These are phyloP conservation scores for Meta bourneti DNA, from an alignment of 2,888 invertebrate genomes.

Conservation along the genomic window DNA sequence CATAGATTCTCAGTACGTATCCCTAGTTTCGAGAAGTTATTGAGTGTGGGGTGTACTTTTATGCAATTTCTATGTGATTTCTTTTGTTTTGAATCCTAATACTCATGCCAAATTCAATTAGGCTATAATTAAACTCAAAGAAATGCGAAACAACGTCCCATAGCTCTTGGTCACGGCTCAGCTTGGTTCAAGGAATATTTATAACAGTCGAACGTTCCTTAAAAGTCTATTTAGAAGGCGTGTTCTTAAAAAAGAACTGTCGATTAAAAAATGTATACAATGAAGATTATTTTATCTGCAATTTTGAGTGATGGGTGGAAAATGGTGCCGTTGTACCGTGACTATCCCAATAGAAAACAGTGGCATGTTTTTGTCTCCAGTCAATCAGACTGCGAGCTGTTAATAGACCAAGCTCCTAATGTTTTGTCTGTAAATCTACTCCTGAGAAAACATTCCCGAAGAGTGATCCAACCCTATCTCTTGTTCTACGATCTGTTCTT, in stretches of 20 bases:
- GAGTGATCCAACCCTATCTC: not conserved
- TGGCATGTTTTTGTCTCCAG: not conserved
- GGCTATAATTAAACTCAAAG: too few species aligned
- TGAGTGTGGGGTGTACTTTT: too few species aligned
- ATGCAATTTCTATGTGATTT: too few species aligned
- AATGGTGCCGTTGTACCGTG: constrained; percentile 18
- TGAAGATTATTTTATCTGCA: not conserved
- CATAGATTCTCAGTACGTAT: too few species aligned
- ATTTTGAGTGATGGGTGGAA: constrained; percentile 24
- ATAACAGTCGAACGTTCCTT: not conserved
- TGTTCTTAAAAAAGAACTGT: not conserved
- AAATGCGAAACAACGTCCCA: too few species aligned
- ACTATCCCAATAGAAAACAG: not conserved
- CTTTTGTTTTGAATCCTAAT: too few species aligned
- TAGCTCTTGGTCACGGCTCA: not conserved
- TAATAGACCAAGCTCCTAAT: constrained; percentile 16
- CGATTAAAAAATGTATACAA: not conserved
- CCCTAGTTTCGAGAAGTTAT: too few species aligned
- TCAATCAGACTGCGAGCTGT: not conserved
- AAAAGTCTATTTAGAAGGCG: not conserved
- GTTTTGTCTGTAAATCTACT: constrained; percentile 62
- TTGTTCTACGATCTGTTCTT: constrained; percentile 20
- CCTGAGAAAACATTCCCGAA: constrained; percentile 46
- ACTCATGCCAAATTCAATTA: too few species aligned
- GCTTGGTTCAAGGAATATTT: not conserved